These are phyloP conservation scores for Sterrhoptilus dennistouni DNA, from an alignment of 2,113 vertebrate species.

Conservation along the genomic window DNA sequence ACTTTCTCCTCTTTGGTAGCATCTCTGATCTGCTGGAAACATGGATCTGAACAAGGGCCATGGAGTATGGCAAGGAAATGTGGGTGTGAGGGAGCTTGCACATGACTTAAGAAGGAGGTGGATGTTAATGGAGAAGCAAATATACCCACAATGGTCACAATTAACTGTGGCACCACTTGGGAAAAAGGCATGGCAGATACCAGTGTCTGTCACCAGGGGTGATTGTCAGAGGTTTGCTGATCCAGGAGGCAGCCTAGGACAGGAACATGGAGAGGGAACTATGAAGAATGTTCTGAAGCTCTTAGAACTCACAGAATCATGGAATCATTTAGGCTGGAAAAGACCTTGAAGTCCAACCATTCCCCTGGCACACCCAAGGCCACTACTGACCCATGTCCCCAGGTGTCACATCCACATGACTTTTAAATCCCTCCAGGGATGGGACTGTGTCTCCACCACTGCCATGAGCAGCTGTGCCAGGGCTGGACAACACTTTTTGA, in stretches of 20 bases:
- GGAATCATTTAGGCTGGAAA: not conserved
- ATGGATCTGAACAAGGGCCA: accelerated
- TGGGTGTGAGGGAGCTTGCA: not conserved
- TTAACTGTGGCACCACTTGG: not conserved
- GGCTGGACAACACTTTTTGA: not conserved
- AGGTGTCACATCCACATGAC: accelerated
- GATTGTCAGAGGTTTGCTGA: not conserved
- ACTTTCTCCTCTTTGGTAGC: not conserved
- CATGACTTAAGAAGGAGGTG: not conserved
- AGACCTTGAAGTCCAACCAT: not conserved
- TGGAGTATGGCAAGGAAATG: not conserved
- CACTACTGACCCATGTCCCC: too few species aligned
- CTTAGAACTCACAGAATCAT: not conserved
- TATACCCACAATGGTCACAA: not conserved
- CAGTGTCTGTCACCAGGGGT: not conserved
- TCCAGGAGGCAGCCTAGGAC: not conserved
- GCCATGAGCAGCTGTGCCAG: not conserved
- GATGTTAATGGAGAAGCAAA: not conserved
- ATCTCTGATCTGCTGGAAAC: not conserved
- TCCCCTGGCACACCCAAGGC: not conserved
- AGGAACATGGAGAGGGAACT: not conserved
- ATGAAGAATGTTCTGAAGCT: not conserved
- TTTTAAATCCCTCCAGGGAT: not conserved
- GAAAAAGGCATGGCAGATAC: not conserved
- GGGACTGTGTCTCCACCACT: not conserved